Evolutionary conservation across 2,797 vertebrate species (phyloP), one percentile per base, ranked within the genome.

Genomic region (Caiman crocodilus): DNA sequence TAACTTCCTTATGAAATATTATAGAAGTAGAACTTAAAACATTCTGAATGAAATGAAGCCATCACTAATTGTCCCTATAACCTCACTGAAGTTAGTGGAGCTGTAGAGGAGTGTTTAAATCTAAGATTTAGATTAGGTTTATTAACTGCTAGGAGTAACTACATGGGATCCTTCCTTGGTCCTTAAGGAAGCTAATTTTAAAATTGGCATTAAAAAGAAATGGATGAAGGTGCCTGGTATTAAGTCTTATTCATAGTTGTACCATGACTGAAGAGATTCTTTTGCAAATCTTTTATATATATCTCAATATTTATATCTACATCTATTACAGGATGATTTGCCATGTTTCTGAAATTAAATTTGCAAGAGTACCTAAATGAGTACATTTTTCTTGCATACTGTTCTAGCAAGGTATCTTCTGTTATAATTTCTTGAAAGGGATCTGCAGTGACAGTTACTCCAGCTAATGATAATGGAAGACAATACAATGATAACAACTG

Each of bases 401-500:
- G 61, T 88, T 92, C 71, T 95, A 95, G 95, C 77, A 90, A 21
- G 56, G 17, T 87, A 85, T 94, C 20, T 95, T 95, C 77, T 93
- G 6, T 96, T 96, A 94, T 94, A 88, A 88, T 67, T 91, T 81
- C 71, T 58, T 87, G 61, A 95, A 96, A 99, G 99, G 99, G 98
- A 77, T 99, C 99, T 82, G 97, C 98, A 0, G 98, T 99, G 96
- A 98, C 98, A 96, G 98, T 99, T 91, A 98, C 98, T 82, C 98
- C 98, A 75, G 89, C 97, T 85, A 98, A 98, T 93, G 99, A 99
- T 84, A 97, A 96, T 94, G 98, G 97, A 69, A 98, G 94, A 95
- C 96, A 85, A 79, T 99, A 99, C 89, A 98, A 97, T 60, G 99
- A 99, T 94, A 98, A 98, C 86, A 98, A 97, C 78, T 99, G 99